Base-by-base conservation (phyloP, 1,140 invertebrate species). In the Pygmarrhopalites habei region DNA sequence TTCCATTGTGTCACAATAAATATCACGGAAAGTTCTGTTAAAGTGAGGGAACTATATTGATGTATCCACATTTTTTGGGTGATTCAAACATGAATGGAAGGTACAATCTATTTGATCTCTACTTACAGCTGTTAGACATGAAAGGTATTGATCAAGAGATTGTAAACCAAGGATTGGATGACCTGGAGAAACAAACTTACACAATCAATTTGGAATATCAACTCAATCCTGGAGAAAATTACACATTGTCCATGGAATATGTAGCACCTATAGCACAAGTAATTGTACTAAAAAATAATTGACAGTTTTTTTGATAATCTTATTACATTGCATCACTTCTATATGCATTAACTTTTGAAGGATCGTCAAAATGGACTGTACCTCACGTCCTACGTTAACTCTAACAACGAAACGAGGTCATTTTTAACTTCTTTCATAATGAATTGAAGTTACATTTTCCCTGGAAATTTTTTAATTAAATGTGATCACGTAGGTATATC, bases 401-500 rank as follows among this genome's bases (percentile, higher is more conserved):
- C 35, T 17, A 28, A 56, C 58, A 58, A 58, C 17, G 43, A 14
- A 25, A 53, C 1, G 21, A 43, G 32, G 53, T 62, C 15, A 35
- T n/a, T 7, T 47, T 21, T 51, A 32, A n/a, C 26, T n/a, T 7
- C 10, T 49, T 49, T 49, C 23, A 49, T 23, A 7, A 15, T 15
- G 5, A 49, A 12, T 49, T 49, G 7, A 49, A 49, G 23, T n/a
- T n/a, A 15, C 5, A 49, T 12, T 12, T 19, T 15, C 21, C 21
- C 21, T 49, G 10, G 21, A n/a, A 49, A 14, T 49, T 49, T 49
- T 12, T 49, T 15, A 7, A 12, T 12, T 12, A 23, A 49, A 7
- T 49, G 7, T 49, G 15, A 70, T 19, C 68, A 74, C 23, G 15
- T 46, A 65, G 62, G n/a, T 59, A 56, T 23, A 29, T 68, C 3